phyloP scores from a whole-genome alignment of 30 jellyfish, hydroid and myxozoan species.

The Clytia hemisphaerica region DNA sequence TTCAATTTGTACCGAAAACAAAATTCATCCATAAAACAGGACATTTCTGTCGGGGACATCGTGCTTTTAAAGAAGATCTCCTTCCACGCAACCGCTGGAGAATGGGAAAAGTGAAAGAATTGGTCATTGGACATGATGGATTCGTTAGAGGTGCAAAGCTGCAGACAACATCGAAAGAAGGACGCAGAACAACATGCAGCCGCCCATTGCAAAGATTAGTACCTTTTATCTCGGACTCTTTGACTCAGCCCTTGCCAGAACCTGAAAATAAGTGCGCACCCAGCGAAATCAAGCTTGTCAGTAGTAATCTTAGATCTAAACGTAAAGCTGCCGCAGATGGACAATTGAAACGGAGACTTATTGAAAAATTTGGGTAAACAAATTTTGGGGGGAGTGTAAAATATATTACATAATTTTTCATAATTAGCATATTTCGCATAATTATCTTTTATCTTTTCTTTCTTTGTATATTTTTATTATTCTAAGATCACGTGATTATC shows the following conservation, averaged over 20 bases:
- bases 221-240: no score
- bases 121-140: not conserved
- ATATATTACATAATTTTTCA: no score
- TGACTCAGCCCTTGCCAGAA: not conserved
- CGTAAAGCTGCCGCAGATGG: not conserved
- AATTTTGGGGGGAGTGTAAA: no score
- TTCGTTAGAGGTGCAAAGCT: not conserved
- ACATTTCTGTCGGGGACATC: no score
- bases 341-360: not conserved
- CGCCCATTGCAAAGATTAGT: not conserved
- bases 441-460: no score
- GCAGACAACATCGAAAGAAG: not conserved
- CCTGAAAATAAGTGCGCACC: not conserved
- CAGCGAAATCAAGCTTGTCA: not conserved
- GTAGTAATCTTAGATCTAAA: not conserved
- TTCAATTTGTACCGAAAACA: not conserved
- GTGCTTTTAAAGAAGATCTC: no score
- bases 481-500: no score
- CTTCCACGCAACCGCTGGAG: conserved; percentile 3
- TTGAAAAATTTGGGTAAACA: not conserved
- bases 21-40: not conserved
- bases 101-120: not conserved
- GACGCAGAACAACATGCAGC: not conserved
- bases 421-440: no score
- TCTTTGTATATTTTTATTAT: no score